phyloP scores from a whole-genome alignment of 2,888 invertebrate genomes.

The Boloria selene region DNA sequence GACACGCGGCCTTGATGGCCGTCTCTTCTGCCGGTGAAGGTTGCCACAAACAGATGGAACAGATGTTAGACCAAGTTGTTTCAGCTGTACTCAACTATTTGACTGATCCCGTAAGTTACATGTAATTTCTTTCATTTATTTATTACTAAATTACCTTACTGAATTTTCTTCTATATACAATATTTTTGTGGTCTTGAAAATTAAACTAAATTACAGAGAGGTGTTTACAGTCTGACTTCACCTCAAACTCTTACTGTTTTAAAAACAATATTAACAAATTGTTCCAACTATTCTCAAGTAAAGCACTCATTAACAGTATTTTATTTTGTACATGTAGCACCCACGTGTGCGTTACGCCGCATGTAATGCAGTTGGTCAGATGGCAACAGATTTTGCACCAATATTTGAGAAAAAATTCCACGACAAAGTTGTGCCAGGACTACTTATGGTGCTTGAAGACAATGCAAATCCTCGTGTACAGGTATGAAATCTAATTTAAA shows the following conservation, averaged over 20 bases:
- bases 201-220: too few relatives aligned
- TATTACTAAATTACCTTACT: too few relatives aligned
- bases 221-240: too few relatives aligned
- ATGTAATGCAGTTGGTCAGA: conserved; percentile 99
- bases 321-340: conserved; percentile 79
- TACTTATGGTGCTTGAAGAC: conserved; percentile 94
- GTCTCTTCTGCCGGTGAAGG: conserved; percentile 99
- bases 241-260: neutral
- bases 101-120: conserved; percentile 87
- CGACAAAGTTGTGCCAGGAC: conserved; percentile 95
- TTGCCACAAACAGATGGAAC: conserved; percentile 99
- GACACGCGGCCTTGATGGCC: conserved; percentile 99
- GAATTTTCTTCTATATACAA: too few relatives aligned
- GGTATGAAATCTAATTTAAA: conserved; percentile 63
- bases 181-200: too few relatives aligned
- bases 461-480: conserved; percentile 96
- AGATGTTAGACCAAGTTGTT: conserved; percentile 95
- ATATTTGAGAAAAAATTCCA: conserved; percentile 99
- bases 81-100: conserved; percentile 93
- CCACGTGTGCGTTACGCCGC: conserved; percentile 97
- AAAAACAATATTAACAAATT: too few relatives aligned
- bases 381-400: conserved; percentile 99
- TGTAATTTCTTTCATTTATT: too few relatives aligned
- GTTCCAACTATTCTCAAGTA: too few relatives aligned
- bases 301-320: too few relatives aligned